A percentile compares a stretch with the other conserved stretches of the same genome.
These are phyloP conservation scores for Pteromalus puparum DNA, from an alignment of 1,140 invertebrate species.

Conservation along the genomic window DNA sequence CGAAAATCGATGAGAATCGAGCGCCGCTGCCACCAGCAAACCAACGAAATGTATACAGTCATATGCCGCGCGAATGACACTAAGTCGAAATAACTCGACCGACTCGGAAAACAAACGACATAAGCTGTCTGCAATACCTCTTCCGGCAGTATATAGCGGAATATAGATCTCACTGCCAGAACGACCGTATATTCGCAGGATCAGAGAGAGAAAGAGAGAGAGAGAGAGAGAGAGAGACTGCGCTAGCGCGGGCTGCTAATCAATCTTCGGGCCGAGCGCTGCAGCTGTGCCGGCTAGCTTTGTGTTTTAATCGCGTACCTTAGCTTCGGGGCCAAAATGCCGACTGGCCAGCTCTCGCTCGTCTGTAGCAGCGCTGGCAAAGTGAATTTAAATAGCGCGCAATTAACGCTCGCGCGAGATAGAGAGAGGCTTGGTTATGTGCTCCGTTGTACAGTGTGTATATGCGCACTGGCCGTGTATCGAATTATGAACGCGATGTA, in stretches of 20 bases:
- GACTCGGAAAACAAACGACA: not conserved
- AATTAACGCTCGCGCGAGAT: not conserved
- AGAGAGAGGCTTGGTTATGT: not conserved
- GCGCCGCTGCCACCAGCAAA: not conserved
- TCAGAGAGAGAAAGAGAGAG: not conserved
- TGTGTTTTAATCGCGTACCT: not conserved
- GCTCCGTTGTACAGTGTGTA: not conserved
- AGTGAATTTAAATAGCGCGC: slow-evolving; percentile 38
- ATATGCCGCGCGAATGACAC: not conserved
- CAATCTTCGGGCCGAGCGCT: not conserved
- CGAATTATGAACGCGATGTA: not conserved
- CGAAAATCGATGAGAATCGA: slow-evolving; percentile 33
- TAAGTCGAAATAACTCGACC: slow-evolving; percentile 16
- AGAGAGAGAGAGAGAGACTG: not conserved
- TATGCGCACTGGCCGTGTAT: not conserved
- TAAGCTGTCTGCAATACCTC: not conserved
- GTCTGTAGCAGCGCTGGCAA: not conserved
- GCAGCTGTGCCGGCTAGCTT: not conserved
- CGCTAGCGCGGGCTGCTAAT: not conserved
- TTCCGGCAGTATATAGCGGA: not conserved
- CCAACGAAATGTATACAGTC: not conserved
- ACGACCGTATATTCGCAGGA: not conserved
- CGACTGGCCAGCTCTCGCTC: not conserved
- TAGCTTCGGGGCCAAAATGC: not conserved
- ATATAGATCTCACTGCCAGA: not conserved